Evolutionary conservation across 2,888 invertebrate genomes (phyloP).

Genomic region (Cylindroiulus punctatus): DNA sequence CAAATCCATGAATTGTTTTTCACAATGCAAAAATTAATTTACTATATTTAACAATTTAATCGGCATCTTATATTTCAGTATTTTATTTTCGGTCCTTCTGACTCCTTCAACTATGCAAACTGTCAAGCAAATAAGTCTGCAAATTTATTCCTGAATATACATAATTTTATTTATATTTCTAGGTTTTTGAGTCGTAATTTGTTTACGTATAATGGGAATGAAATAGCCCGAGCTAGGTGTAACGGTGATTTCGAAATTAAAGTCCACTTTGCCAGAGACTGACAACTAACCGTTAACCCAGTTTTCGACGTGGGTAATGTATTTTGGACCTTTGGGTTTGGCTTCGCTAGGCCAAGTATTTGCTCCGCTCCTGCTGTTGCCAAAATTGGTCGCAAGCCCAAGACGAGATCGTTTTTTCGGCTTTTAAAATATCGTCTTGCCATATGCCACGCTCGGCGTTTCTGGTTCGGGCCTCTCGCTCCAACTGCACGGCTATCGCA

Average conservation of each 20-base stretch:
- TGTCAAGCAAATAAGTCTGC: too few relatives aligned
- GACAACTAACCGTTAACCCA: not conserved
- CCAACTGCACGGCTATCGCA: not conserved
- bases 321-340: conserved; percentile 20
- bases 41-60: too few relatives aligned
- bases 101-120: too few relatives aligned
- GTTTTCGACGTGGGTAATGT: not conserved
- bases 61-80: too few relatives aligned
- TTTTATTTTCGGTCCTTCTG: too few relatives aligned
- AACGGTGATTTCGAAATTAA: not conserved
- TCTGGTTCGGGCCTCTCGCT: not conserved
- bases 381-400: conserved; percentile 20
- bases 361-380: not conserved
- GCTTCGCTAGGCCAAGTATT: conserved; percentile 18
- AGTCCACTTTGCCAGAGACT: not conserved
- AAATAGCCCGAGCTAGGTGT: not conserved
- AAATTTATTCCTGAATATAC: too few relatives aligned
- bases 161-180: too few relatives aligned
- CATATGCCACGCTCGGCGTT: conserved; percentile 5
- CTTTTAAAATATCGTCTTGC: not conserved
- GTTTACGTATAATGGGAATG: too few relatives aligned
- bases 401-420: not conserved
- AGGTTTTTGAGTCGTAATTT: too few relatives aligned
- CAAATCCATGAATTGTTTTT: too few relatives aligned
- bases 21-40: too few relatives aligned